Conservation (phyloP, 2,888 invertebrate genomes). For the Pardosa pseudoannulata region DNA sequence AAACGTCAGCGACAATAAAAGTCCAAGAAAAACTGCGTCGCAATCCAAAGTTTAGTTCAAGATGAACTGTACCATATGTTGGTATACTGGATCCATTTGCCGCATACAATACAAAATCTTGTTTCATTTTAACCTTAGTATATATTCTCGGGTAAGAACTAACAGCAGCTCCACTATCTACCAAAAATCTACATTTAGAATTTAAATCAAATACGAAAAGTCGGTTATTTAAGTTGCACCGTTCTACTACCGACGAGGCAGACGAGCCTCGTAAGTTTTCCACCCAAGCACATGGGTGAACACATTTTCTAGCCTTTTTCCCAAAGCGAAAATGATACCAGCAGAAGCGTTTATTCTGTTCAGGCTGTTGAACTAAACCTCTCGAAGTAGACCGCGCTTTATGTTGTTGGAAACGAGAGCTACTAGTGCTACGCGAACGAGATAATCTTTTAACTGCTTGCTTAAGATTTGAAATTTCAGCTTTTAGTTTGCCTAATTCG, state of each 20-base stretch:
- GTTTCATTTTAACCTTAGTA: background rate
- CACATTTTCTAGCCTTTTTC: background rate
- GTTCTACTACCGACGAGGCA: background rate
- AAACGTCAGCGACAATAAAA: conserved; percentile 73
- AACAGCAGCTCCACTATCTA: background rate
- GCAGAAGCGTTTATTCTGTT: background rate
- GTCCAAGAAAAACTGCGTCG: conserved; percentile 31
- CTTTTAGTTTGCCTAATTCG: no score
- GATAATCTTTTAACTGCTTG: no score
- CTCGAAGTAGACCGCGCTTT: no score
- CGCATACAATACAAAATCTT: background rate
- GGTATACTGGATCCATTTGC: background rate
- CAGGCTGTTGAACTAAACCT: no score
- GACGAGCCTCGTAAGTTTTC: background rate
- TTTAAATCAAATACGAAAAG: background rate
- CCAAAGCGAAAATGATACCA: background rate
- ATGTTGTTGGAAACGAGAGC: no score
- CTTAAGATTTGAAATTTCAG: no score
- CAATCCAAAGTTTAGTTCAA: conserved; percentile 38
- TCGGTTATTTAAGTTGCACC: background rate
- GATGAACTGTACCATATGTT: background rate
- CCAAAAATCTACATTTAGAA: background rate
- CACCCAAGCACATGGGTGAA: background rate
- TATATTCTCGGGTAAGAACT: background rate
- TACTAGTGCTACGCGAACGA: no score